Evolutionary conservation across 2,888 invertebrate species (phyloP).

Genomic region (Himalopsyche japonica): DNA sequence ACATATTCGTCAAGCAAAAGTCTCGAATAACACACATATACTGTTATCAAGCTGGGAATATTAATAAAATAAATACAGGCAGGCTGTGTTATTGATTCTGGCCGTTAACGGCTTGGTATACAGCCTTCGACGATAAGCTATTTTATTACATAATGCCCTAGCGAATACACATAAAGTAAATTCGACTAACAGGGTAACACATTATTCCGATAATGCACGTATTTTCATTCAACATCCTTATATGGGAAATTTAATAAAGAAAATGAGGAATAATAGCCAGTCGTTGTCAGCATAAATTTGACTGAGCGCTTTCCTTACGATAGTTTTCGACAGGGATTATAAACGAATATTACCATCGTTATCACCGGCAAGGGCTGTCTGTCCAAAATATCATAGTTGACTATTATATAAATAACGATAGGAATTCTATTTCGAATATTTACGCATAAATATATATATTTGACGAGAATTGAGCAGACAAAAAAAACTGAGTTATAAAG

Average conservation of each 20-base stretch:
- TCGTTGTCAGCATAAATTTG: not conserved
- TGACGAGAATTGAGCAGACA: too few relatives aligned
- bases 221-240: not conserved
- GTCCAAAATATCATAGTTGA: too few relatives aligned
- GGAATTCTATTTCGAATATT: too few relatives aligned
- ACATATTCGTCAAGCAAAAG: not conserved
- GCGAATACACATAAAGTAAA: not conserved
- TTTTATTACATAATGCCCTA: not conserved
- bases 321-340: not conserved
- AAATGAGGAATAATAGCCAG: not conserved
- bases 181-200: not conserved
- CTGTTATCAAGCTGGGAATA: not conserved
- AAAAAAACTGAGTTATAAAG: too few relatives aligned
- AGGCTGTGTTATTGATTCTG: not conserved
- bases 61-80: not conserved
- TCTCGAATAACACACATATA: not conserved
- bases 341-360: too few relatives aligned
- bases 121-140: slow-evolving; percentile 1
- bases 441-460: too few relatives aligned
- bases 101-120: not conserved
- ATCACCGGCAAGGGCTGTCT: too few relatives aligned
- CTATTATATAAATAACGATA: too few relatives aligned
- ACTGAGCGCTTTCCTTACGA: not conserved
- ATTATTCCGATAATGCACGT: not conserved
- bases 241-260: not conserved